Conservation (phyloP, 2,113 vertebrate genomes). For the Ursus arctos region DNA sequence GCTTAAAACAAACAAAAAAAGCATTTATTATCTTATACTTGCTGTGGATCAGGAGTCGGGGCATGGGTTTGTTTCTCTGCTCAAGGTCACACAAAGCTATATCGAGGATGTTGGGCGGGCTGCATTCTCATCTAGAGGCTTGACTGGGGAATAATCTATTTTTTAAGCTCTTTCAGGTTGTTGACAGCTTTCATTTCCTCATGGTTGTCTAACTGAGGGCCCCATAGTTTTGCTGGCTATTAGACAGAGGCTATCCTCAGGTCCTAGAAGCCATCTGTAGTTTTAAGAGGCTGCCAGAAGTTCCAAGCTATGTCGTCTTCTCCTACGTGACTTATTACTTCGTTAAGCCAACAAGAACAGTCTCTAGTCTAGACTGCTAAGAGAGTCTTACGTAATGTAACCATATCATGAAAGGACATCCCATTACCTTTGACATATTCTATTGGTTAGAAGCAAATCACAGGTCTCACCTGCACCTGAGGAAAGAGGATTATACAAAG, state of each 20-base stretch:
- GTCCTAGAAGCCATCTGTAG: not conserved
- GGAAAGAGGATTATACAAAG: not conserved
- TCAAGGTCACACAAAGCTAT: not conserved
- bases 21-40: not conserved
- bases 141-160: not conserved
- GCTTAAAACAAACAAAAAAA: not conserved
- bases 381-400: not conserved
- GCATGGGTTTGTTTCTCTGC: not conserved
- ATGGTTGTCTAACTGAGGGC: not conserved
- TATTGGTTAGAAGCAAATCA: not conserved
- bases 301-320: not conserved
- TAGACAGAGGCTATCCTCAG: not conserved
- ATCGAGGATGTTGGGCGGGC: not conserved
- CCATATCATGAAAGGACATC: not conserved
- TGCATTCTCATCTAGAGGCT: not conserved
- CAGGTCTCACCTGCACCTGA: not conserved
- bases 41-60: not conserved
- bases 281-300: not conserved
- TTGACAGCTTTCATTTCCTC: not conserved
- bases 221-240: not conserved
- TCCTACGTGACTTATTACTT: not conserved
- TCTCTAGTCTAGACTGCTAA: not conserved
- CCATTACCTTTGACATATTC: not conserved
- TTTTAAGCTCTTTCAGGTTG: not conserved
- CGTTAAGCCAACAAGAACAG: not conserved